These are phyloP conservation scores for Oceanodroma tethys DNA, from an alignment of 2,113 vertebrate genomes.

Conservation along the genomic window DNA sequence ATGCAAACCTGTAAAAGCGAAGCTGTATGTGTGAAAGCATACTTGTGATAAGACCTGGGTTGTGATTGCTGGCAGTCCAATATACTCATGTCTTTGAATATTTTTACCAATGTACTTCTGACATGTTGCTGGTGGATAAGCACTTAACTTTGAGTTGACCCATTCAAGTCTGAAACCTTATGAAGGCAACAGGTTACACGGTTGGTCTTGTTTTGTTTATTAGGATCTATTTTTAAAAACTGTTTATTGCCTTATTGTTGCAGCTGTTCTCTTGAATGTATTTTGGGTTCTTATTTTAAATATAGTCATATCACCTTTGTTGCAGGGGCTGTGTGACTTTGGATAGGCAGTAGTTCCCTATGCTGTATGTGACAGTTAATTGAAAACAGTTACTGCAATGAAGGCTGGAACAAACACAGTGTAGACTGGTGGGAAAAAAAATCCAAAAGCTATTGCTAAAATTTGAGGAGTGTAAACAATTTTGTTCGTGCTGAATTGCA, in stretches of 20 bases:
- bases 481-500: neutral
- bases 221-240: slow-evolving; percentile 29
- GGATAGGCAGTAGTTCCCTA: neutral
- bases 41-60: neutral
- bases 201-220: slow-evolving; percentile 12
- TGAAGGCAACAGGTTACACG: neutral
- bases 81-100: slow-evolving; percentile 12
- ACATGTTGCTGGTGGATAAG: neutral
- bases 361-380: neutral
- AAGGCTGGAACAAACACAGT: neutral
- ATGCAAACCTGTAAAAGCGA: neutral
- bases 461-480: neutral
- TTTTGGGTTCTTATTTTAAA: slow-evolving; percentile 10
- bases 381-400: neutral
- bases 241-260: slow-evolving; percentile 54
- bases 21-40: neutral
- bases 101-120: slow-evolving; percentile 1
- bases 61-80: slow-evolving; percentile 57
- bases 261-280: slow-evolving; percentile 45
- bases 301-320: slow-evolving; percentile 17
- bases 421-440: neutral
- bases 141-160: slow-evolving; percentile 8
- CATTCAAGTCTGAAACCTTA: neutral
- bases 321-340: slow-evolving; percentile 17
- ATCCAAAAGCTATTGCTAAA: neutral